Conservation (phyloP, 2,888 invertebrate species). For the Drosophila phalerata region DNA sequence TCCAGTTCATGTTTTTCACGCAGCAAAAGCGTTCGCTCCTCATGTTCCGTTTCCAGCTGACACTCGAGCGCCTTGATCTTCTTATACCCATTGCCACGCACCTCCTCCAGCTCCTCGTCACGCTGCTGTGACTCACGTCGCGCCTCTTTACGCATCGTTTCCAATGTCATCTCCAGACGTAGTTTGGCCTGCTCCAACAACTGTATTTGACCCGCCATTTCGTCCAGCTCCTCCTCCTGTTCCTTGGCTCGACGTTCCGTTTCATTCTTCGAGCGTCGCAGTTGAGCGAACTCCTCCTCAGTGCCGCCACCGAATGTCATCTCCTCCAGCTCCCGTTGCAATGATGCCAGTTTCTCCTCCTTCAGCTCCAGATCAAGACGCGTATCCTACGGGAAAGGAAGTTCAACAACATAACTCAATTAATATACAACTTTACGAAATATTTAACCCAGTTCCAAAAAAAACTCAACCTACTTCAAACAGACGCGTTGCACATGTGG, state of each 20-base stretch:
- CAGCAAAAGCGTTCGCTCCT: constrained; percentile 93
- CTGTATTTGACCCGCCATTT: constrained; percentile 95
- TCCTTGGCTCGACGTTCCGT: constrained; percentile 93
- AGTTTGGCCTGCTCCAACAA: constrained; percentile 96
- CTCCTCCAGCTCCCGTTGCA: constrained; percentile 94
- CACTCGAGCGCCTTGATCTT: constrained; percentile 96
- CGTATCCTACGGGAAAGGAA: constrained; percentile 88
- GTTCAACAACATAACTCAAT: background rate
- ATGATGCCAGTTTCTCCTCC: constrained; percentile 92
- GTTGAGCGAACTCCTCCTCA: constrained; percentile 93
- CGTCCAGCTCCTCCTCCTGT: constrained; percentile 98
- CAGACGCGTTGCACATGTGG: constrained; percentile 67
- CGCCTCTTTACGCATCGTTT: constrained; percentile 96
- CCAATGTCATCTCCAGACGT: constrained; percentile 96
- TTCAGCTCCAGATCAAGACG: constrained; percentile 95
- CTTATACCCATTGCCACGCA: constrained; percentile 95
- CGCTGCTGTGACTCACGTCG: constrained; percentile 95
- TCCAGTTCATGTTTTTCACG: constrained; percentile 97
- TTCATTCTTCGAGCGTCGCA: constrained; percentile 94
- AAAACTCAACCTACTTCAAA: constrained; percentile 58
- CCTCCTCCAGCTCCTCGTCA: constrained; percentile 97
- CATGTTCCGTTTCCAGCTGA: constrained; percentile 96
- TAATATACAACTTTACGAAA: background rate
- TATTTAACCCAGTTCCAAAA: constrained; percentile 8
- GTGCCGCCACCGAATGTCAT: constrained; percentile 92